These are phyloP conservation scores for Rhagoletis zephyria DNA, from an alignment of 1,140 invertebrate species.

Conservation along the genomic window DNA sequence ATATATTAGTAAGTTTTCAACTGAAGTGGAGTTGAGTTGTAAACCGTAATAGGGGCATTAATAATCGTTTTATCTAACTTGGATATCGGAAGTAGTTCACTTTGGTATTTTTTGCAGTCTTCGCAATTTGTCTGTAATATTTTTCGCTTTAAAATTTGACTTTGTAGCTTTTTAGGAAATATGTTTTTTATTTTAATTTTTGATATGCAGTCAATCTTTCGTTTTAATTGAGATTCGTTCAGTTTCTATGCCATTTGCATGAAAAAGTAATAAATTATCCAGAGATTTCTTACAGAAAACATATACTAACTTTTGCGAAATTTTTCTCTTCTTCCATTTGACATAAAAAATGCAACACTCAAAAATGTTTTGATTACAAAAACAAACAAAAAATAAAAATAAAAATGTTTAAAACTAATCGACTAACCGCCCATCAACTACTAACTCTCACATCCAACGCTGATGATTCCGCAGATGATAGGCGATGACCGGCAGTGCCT, in stretches of 20 bases:
- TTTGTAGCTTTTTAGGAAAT: no score
- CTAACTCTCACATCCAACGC: not conserved
- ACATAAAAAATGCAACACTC: not conserved
- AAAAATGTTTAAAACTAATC: not conserved
- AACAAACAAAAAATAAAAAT: not conserved
- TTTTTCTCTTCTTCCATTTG: constrained; percentile 12
- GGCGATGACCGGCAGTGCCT: constrained; percentile 58
- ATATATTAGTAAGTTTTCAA: no score
- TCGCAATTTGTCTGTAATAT: no score
- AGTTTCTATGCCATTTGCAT: not conserved
- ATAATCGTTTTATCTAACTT: no score
- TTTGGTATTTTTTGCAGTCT: no score
- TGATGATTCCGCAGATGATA: constrained; percentile 48
- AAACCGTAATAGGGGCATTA: no score
- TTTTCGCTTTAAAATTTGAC: no score
- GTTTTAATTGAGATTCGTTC: not conserved
- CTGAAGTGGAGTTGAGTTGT: no score
- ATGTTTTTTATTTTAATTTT: no score
- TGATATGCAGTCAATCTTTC: no score
- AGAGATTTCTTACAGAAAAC: not conserved
- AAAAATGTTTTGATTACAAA: not conserved
- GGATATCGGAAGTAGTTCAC: no score
- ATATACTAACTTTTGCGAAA: constrained; percentile 13
- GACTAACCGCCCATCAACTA: constrained; percentile 35
- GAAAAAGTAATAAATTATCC: not conserved